Evolutionary conservation across 2,888 invertebrate genomes (phyloP).

Genomic region (Yponomeuta evonymella): DNA sequence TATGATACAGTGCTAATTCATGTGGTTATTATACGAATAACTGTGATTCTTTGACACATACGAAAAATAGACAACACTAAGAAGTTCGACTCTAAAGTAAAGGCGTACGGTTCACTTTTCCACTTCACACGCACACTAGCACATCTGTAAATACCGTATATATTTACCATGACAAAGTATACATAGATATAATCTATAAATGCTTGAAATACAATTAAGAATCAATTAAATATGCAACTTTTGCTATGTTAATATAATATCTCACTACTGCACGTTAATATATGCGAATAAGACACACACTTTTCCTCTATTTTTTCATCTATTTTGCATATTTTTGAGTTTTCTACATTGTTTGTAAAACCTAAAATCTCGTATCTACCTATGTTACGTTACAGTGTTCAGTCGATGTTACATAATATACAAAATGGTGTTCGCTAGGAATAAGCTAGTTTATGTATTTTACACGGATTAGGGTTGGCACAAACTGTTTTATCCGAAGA

Average conservation of each 20-base stretch:
- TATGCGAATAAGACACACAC: slow-evolving; percentile 29
- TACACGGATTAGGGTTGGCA: slow-evolving; percentile 16
- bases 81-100: neutral
- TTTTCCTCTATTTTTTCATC: slow-evolving; percentile 32
- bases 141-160: slow-evolving; percentile 27
- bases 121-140: slow-evolving; percentile 57
- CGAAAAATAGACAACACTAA: slow-evolving; percentile 2
- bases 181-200: slow-evolving; percentile 41
- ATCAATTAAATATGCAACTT: slow-evolving; percentile 50
- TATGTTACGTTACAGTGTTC: slow-evolving; percentile 72
- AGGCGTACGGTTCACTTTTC: neutral
- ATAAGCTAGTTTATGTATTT: slow-evolving; percentile 33
- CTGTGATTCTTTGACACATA: neutral
- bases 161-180: slow-evolving; percentile 24
- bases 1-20: slow-evolving; percentile 49
- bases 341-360: slow-evolving; percentile 37
- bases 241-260: slow-evolving; percentile 37
- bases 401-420: slow-evolving; percentile 66
- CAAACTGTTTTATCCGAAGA: slow-evolving; percentile 24
- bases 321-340: slow-evolving; percentile 29
- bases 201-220: slow-evolving; percentile 60
- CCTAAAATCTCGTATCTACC: slow-evolving; percentile 38
- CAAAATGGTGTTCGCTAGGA: slow-evolving; percentile 62
- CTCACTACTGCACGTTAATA: slow-evolving; percentile 52
- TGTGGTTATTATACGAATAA: slow-evolving; percentile 32